These are phyloP conservation scores for Pharmacophagus antenor DNA, from an alignment of 2,888 invertebrate genomes.

Conservation along the genomic window DNA sequence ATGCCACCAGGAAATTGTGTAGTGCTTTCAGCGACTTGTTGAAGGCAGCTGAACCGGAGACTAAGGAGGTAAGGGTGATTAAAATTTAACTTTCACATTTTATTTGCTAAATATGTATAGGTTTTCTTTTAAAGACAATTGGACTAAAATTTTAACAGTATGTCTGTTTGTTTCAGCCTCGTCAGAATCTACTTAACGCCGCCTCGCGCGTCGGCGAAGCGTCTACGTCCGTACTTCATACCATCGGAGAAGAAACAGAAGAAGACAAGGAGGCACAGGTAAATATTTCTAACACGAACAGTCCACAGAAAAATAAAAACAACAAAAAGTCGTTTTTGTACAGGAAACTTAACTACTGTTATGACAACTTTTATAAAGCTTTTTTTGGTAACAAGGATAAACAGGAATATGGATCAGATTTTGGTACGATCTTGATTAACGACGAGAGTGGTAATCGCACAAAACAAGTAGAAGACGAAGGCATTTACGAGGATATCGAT, in stretches of 20 bases:
- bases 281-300: slow-evolving; percentile 41
- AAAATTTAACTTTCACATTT: neutral
- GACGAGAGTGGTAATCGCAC: slow-evolving; percentile 36
- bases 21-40: slow-evolving; percentile 96
- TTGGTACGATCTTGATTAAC: slow-evolving; percentile 39
- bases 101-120: neutral
- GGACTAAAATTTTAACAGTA: neutral
- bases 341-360: slow-evolving; percentile 73
- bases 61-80: slow-evolving; percentile 84
- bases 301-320: slow-evolving; percentile 30
- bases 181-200: slow-evolving; percentile 95
- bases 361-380: slow-evolving; percentile 72
- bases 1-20: slow-evolving; percentile 95
- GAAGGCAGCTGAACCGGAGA: slow-evolving; percentile 96
- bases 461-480: slow-evolving; percentile 56
- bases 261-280: slow-evolving; percentile 89
- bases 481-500: slow-evolving; percentile 66
- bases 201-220: slow-evolving; percentile 98
- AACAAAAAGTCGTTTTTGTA: slow-evolving; percentile 66
- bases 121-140: neutral
- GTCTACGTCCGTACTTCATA: slow-evolving; percentile 94
- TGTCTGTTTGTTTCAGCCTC: slow-evolving; percentile 81
- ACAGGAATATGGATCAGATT: slow-evolving; percentile 55
- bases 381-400: slow-evolving; percentile 61
- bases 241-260: slow-evolving; percentile 95